These are phyloP conservation scores for Marcusenius ussheri DNA, from an alignment of 2,113 vertebrate species.

Conservation along the genomic window DNA sequence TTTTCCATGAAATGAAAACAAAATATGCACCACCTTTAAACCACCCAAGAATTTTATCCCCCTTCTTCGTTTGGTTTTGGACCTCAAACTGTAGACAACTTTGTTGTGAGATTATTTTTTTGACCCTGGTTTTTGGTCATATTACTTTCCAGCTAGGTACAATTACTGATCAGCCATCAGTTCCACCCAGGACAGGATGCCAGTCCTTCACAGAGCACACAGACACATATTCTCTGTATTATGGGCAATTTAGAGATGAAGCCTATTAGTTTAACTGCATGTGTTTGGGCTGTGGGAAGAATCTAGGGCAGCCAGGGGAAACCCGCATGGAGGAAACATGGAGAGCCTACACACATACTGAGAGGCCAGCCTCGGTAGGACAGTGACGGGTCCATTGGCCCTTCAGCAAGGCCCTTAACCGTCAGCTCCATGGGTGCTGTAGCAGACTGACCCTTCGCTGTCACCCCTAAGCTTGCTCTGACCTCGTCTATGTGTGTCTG, in stretches of 20 bases:
- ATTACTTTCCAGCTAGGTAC: not conserved
- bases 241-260: not conserved
- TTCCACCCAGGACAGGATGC: not conserved
- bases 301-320: not conserved
- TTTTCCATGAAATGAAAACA: not conserved
- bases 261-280: not conserved
- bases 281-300: not conserved
- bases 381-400: not conserved
- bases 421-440: not conserved
- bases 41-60: not conserved
- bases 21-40: not conserved
- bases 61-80: not conserved
- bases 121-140: not conserved
- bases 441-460: not conserved
- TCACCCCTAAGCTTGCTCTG: not conserved
- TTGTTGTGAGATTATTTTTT: not conserved
- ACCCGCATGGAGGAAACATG: not conserved
- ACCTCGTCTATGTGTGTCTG: not conserved
- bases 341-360: not conserved
- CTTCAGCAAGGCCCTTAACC: not conserved
- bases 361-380: not conserved
- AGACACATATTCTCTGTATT: not conserved
- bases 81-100: not conserved
- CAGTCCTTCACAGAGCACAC: not conserved
- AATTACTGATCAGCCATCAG: not conserved